Conservation (phyloP, 2,113 vertebrate genomes). For the Delphinus delphis region DNA sequence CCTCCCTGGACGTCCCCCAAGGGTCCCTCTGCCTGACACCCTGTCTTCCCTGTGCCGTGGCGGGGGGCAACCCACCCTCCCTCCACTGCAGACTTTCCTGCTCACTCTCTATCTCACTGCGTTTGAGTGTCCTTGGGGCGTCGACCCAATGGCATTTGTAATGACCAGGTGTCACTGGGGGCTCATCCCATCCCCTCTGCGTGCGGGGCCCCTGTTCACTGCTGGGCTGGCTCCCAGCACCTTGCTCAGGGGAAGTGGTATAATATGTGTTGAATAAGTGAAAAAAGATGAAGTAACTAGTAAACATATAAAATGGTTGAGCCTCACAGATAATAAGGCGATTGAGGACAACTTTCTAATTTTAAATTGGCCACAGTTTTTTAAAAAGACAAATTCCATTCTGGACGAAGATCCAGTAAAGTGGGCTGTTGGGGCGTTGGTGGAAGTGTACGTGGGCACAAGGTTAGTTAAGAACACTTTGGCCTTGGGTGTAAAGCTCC, state of each 20-base stretch:
- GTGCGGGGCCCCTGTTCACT: no score
- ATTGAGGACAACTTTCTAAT: background rate
- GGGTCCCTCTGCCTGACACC: background rate
- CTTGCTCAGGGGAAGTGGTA: accelerated
- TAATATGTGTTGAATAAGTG: background rate
- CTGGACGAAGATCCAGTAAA: background rate
- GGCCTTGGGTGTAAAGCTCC: background rate
- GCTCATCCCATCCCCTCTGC: background rate
- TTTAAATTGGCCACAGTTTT: background rate
- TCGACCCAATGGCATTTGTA: no score
- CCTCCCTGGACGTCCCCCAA: background rate
- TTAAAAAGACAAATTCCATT: background rate
- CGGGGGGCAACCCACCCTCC: background rate
- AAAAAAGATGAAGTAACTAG: background rate
- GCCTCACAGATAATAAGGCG: background rate
- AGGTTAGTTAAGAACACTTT: background rate
- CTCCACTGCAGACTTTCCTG: background rate
- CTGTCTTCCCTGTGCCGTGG: accelerated
- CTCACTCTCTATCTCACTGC: background rate
- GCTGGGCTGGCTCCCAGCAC: no score
- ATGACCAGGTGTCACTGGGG: background rate
- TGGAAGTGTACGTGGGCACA: accelerated
- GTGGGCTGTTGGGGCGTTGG: background rate
- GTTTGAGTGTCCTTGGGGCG: no score
- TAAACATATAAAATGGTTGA: background rate